Base-by-base conservation (phyloP, 2,888 invertebrate genomes). In the Polyommatus iphigenia region DNA sequence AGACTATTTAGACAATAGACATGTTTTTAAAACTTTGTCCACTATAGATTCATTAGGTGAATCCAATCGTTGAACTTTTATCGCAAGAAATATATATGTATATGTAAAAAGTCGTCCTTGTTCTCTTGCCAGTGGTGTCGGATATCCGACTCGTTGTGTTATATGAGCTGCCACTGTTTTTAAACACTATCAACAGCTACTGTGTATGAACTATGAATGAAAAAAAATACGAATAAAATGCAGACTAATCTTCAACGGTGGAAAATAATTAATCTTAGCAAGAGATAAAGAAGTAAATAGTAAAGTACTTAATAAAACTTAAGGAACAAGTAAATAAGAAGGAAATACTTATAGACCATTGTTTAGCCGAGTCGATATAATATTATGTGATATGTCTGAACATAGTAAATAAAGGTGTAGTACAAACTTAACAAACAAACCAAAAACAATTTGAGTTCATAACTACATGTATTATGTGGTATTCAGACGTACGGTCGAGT, bases 41-140 rank as follows among this genome's bases (percentile, higher is more conserved):
- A 54, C 50, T 15, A 18, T 54, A 18, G 3, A 54, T 54, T 4
- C 3, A 54, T 54, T 50, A 15, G 10, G 54, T 54, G 13, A 54
- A 54, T 54, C 46, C 46, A 46, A 46, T 46, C 46, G 10, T 54
- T 3, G 54, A 46, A 46, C 10, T 46, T 54, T 15, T 18, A 18
- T 54, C 54, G 54, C 54, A 8, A 59, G 20, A 20, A 20, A 62
- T n/a, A 24, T 20, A 24, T 20, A 4, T 3, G 1, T 20, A 62
- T 3, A 1, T 20, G 67, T 67, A 29, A 67, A 67, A 67, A 67
- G 67, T 67, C 5, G 29, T 13, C 29, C 67, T 29, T 59, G 59
- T 59, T 67, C 67, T 15, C 29, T 67, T 67, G 67, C 24, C 67
- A 67, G 67, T 67, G 67, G 67, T 67, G 29, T 67, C 29, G 67